Base-by-base conservation (phyloP, 2,888 invertebrate genomes). In the Ophion costatus region DNA sequence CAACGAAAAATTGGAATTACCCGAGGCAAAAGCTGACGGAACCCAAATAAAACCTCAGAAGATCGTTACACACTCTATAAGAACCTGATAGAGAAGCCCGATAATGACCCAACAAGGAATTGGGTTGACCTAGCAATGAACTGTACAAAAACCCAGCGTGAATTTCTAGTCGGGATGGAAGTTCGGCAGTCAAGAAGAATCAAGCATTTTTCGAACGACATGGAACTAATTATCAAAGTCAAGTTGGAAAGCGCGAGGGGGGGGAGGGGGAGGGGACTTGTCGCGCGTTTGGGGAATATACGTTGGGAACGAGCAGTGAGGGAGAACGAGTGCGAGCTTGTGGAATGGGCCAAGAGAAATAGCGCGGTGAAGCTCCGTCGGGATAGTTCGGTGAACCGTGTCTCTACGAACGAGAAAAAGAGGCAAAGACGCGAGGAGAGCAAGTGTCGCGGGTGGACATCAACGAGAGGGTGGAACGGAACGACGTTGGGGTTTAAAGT, bases 191-290 rank as follows among this genome's bases (percentile, higher is more conserved):
- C 84, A 38, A 6, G 74, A 70, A 14, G 84, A 82, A 84, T 86
- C 84, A 85, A 84, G 85, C 84, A 87, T 87, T 87, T 79, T 83
- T 73, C 79, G 70, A 80, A 74, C 86, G 82, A 82, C 80, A 75
- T 81, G 82, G 82, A 86, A 87, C 85, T 87, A 87, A 87, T 87
- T 87, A 87, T 86, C 87, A 73, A 84, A 87, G 86, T 86, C 82
- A 80, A 84, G 79, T 81, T 81, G 76, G 83, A 87, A 85, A 77
- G 79, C 87, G 84, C 81, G 10, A 9, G 11, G 6, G 10, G 42
- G 42, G 42, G 42, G 11, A 9, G 11, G 11, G 80, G 77, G 69
- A 70, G 80, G 83, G 83, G 85, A 76, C 76, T 82, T 86, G 71
- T 75, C 71, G 75, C 76, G 80, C 77, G 83, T 79, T 83, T 73